Evolutionary conservation across 1,140 invertebrate genomes (phyloP).

Genomic region (Drosophila bipectinata): DNA sequence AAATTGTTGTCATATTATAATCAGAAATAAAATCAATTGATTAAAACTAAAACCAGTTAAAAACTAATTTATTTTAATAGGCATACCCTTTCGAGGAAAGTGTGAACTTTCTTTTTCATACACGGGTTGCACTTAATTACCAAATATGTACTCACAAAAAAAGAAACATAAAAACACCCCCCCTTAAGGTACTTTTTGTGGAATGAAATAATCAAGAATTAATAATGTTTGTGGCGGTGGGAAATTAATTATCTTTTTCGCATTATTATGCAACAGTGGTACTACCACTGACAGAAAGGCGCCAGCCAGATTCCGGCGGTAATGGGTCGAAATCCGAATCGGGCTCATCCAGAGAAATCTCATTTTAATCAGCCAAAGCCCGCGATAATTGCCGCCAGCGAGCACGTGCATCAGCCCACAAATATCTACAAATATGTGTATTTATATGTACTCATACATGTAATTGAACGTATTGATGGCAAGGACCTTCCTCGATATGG

Average conservation of each 20-base stretch:
- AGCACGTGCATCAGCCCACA: constrained; percentile 28
- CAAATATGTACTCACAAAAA: not conserved
- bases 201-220: constrained; percentile 62
- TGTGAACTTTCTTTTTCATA: not conserved
- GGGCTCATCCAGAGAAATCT: constrained; percentile 20
- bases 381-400: constrained; percentile 37
- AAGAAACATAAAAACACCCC: not conserved
- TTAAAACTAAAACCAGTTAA: no score
- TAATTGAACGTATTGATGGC: constrained; percentile 40
- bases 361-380: constrained; percentile 41
- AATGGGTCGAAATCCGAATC: constrained; percentile 1
- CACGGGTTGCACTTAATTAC: constrained; percentile 2
- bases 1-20: no score
- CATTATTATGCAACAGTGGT: constrained; percentile 32
- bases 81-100: no score
- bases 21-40: not conserved
- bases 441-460: not conserved
- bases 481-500: constrained; percentile 30
- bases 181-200: constrained; percentile 14
- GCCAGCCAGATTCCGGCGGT: not conserved
- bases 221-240: constrained; percentile 49
- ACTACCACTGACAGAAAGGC: constrained; percentile 1
- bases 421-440: constrained; percentile 10
- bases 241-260: constrained; percentile 42
- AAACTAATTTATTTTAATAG: no score